Percentiles rank a stretch among this genome's conserved stretches.
phyloP scores from a whole-genome alignment of 2,797 vertebrate genomes.

The Eleutherodactylus coqui region DNA sequence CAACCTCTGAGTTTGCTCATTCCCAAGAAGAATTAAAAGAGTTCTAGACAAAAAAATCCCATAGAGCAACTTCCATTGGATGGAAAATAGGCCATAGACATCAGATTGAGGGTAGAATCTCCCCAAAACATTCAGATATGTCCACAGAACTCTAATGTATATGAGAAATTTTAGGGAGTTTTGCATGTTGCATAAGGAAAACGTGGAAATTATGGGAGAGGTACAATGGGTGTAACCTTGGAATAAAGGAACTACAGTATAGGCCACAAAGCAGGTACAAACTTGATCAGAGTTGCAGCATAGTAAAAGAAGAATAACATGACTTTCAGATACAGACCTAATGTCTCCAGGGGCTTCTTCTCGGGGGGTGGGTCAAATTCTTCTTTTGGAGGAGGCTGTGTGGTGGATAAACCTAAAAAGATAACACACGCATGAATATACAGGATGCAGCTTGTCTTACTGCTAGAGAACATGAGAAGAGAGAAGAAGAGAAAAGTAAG shows the following conservation, averaged over 20 bases:
- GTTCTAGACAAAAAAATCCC: background rate
- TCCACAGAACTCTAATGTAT: background rate
- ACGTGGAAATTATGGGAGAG: background rate
- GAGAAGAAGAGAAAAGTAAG: background rate
- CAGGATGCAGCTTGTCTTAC: constrained; percentile 28
- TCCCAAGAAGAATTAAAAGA: background rate
- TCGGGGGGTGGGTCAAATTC: constrained; percentile 57
- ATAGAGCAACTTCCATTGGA: background rate
- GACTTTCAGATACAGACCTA: constrained; percentile 62
- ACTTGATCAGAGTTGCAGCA: background rate
- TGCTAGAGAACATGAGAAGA: background rate
- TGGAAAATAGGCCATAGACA: background rate
- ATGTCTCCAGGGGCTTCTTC: constrained; percentile 63
- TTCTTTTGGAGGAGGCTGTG: constrained; percentile 67
- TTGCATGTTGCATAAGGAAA: background rate
- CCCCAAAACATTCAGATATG: background rate
- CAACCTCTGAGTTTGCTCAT: background rate
- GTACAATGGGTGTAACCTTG: background rate
- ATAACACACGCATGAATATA: background rate
- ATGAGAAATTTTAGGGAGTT: background rate
- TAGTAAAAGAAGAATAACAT: background rate
- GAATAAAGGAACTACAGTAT: background rate
- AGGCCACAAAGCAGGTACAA: background rate
- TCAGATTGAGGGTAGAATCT: background rate
- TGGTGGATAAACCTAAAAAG: constrained; percentile 69